Evolutionary conservation across 2,888 invertebrate species (phyloP).

Genomic region (Agrotis ipsilon): DNA sequence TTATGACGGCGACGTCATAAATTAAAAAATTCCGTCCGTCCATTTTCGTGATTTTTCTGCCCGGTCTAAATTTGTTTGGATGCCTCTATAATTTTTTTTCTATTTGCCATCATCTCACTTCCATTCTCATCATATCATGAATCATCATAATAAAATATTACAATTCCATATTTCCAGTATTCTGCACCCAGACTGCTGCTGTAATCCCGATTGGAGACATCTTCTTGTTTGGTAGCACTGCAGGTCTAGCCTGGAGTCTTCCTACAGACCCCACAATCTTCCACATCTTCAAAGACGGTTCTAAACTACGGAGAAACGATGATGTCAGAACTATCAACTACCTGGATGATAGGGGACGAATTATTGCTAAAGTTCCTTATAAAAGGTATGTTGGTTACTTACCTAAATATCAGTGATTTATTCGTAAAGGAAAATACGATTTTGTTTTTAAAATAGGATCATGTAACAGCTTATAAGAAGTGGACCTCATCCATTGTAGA

Average conservation of each 20-base stretch:
- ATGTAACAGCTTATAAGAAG: too few species aligned
- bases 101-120: too few species aligned
- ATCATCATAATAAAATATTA: neutral
- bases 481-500: too few species aligned
- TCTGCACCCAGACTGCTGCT: conserved; percentile 92
- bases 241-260: conserved; percentile 94
- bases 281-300: conserved; percentile 77
- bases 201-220: conserved; percentile 90
- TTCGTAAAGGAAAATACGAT: too few species aligned
- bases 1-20: too few species aligned
- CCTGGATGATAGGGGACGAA: conserved; percentile 75
- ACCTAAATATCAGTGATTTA: too few species aligned
- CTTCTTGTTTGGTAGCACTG: conserved; percentile 93
- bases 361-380: conserved; percentile 81
- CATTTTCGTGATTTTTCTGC: too few species aligned
- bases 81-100: too few species aligned
- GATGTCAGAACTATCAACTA: conserved; percentile 77
- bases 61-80: too few species aligned
- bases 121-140: neutral
- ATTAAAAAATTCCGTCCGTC: too few species aligned
- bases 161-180: conserved; percentile 84
- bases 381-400: conserved; percentile 69
- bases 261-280: conserved; percentile 91
- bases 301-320: conserved; percentile 78
- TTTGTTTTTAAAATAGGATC: too few species aligned